Base-by-base conservation (phyloP, 2,888 invertebrate genomes). In the Brenthis daphne region DNA sequence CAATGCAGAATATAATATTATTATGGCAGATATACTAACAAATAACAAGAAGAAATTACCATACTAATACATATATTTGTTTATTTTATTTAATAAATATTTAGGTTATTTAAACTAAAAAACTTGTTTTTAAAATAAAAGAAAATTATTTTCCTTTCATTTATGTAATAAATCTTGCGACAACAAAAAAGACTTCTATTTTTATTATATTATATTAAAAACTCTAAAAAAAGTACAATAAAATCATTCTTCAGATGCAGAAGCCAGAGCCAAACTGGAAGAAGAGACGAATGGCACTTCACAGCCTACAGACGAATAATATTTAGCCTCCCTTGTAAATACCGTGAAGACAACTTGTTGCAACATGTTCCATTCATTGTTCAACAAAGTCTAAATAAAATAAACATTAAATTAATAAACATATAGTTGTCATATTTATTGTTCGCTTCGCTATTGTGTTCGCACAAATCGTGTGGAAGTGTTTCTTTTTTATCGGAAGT, bases 281-380 rank as follows among this genome's bases (percentile, higher is more conserved):
- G 89, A 89, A 76, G 92, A 89, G 79, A 85, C 77, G 78, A 85
- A 80, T 77, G 82, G 78, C 50, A 78, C 82, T 12, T 83, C 87
- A 53, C 81, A 86, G 50, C 78, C 85, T 61, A 80, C 90, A 76
- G 92, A 92, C 80, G 93, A 93, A 93, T 93, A 92, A 90, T 92
- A 92, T 91, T 88, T 93, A 84, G 92, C 91, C 88, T 84, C 88
- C 76, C 81, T 92, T 91, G 92, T 92, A 91, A 88, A 92, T 91
- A 92, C 85, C 77, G 85, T 92, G 82, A 90, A 81, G 82, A 84
- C 84, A 80, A 88, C 87, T 79, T 92, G 91, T 83, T 85, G 82
- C 82, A 88, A 84, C 79, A 86, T 91, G 85, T 86, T 89, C 75
- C 82, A 85, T 77, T 86, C 90, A 72, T 76, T 92, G 76, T 75